Conservation (phyloP, 2,888 invertebrate species). For the Machimus atricapillus region DNA sequence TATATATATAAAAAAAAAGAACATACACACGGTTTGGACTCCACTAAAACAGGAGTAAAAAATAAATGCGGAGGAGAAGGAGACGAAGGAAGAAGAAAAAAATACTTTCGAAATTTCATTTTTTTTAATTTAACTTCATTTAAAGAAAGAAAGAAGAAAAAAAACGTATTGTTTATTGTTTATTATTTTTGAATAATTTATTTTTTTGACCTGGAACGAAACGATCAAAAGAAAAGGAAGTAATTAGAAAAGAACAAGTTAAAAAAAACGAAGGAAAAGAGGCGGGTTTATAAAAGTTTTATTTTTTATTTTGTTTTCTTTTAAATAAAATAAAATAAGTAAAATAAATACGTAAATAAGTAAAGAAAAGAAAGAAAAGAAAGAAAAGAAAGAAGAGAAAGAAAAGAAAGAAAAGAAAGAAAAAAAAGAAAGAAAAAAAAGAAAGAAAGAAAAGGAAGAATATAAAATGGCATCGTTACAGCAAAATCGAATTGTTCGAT, state of each 20-base stretch:
- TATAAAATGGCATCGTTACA: constrained; percentile 51
- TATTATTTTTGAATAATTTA: neutral
- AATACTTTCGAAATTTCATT: neutral
- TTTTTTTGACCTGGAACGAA: neutral
- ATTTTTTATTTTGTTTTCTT: too few relatives aligned
- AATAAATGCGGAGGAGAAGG: constrained; percentile 26
- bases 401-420: too few relatives aligned
- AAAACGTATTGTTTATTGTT: neutral
- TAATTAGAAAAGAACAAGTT: neutral
- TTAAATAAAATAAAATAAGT: neutral
- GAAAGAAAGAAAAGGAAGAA: neutral
- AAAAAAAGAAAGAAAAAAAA: neutral
- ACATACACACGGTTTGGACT: neutral
- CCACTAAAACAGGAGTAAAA: neutral
- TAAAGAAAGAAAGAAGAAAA: neutral
- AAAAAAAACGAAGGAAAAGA: too few relatives aligned
- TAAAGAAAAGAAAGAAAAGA: neutral
- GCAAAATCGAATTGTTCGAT: constrained; percentile 62
- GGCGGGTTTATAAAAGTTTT: too few relatives aligned
- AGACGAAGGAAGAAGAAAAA: neutral
- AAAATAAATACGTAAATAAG: neutral
- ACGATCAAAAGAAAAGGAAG: neutral
- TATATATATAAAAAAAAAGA: neutral
- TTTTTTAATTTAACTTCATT: neutral
- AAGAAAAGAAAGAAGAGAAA: neutral